Evolutionary conservation across 2,797 vertebrate genomes (phyloP).

Genomic region (Coreius guichenoti): DNA sequence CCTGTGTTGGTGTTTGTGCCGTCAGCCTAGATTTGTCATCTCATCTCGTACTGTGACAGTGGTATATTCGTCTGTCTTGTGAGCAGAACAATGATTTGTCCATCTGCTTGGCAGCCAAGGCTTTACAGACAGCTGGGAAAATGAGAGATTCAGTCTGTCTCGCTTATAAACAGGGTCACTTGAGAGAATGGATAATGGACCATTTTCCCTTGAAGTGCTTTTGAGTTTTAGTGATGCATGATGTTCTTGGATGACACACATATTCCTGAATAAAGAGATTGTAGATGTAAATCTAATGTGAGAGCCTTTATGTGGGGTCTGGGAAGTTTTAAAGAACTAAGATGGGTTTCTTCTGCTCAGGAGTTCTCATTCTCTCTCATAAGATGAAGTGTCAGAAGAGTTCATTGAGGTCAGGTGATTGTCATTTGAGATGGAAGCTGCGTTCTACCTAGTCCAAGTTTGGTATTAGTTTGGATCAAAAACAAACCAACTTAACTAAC

Average conservation of each 20-base stretch:
- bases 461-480: not conserved
- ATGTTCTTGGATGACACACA: not conserved
- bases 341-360: not conserved
- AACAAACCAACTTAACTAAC: not conserved
- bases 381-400: not conserved
- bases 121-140: not conserved
- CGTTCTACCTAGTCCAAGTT: not conserved
- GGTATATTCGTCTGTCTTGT: not conserved
- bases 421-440: not conserved
- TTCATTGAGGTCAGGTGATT: not conserved
- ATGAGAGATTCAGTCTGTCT: slow-evolving; percentile 23
- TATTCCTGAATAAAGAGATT: slow-evolving; percentile 1
- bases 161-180: not conserved
- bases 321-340: not conserved
- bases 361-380: not conserved
- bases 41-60: not conserved
- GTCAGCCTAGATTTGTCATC: not conserved
- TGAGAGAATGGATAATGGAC: not conserved
- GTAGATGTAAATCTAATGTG: not conserved
- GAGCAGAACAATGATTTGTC: not conserved
- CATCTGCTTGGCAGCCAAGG: not conserved
- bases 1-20: not conserved
- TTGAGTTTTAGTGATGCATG: slow-evolving; percentile 12
- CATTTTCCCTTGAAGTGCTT: slow-evolving; percentile 2
- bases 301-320: not conserved